Percentiles rank a stretch among this genome's conserved stretches.
These are phyloP conservation scores for Bos javanicus DNA, from an alignment of 2,113 vertebrate genomes.

Conservation along the genomic window DNA sequence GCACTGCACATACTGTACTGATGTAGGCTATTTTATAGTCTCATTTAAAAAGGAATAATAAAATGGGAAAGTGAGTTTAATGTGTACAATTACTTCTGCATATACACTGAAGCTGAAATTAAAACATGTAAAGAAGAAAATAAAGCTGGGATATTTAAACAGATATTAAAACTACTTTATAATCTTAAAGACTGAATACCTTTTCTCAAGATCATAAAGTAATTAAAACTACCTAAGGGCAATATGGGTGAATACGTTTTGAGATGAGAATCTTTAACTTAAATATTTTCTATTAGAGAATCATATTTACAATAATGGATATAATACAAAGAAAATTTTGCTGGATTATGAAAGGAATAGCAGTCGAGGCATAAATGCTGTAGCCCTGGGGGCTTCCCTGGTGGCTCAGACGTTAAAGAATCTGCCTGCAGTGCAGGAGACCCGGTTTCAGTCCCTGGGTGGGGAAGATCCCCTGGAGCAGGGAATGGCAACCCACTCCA, in stretches of 20 bases:
- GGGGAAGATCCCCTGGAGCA: background rate
- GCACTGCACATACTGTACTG: background rate
- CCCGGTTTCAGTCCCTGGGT: background rate
- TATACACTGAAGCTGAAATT: constrained; percentile 57
- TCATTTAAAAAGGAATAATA: constrained; percentile 56
- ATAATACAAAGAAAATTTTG: background rate
- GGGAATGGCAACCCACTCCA: background rate
- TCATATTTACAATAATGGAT: background rate
- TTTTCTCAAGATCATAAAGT: constrained; percentile 44
- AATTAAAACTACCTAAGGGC: constrained; percentile 42
- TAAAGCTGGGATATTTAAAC: constrained; percentile 44
- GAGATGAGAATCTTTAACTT: constrained; percentile 40
- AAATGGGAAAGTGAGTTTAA: constrained; percentile 56
- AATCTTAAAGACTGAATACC: constrained; percentile 49
- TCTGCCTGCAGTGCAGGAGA: rapidly evolving
- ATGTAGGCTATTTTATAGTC: constrained; percentile 32
- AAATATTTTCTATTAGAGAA: background rate
- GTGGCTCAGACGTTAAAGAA: rapidly evolving
- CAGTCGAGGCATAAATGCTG: rapidly evolving
- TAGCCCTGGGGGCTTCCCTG: background rate
- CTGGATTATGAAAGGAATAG: background rate
- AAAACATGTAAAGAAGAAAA: constrained; percentile 50
- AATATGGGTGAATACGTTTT: constrained; percentile 26
- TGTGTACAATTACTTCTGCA: constrained; percentile 43
- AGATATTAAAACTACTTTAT: background rate